Percentiles rank a stretch among this genome's conserved stretches.
These are phyloP conservation scores for Phenganax stokvisi DNA, from an alignment of 92 coral and sea anemone genomes.

Conservation along the genomic window DNA sequence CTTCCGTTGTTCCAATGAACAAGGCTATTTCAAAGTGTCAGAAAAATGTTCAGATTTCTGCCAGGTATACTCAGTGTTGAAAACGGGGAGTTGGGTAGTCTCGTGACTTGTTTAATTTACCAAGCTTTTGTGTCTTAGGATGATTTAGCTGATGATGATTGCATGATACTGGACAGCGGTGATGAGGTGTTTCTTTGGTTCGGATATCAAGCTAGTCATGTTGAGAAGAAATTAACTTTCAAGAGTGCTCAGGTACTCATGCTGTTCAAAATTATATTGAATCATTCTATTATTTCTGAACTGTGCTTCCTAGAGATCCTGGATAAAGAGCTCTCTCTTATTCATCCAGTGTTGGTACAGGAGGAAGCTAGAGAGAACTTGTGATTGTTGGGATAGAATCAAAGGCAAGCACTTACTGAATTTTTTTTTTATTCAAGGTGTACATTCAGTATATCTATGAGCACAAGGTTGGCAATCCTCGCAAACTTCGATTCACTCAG, in stretches of 20 bases:
- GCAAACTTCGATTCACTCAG: slow-evolving; percentile 82
- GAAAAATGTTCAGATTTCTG: slow-evolving; percentile 98
- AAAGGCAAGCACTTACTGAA: no score
- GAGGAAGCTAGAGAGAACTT: no score
- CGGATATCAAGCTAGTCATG: slow-evolving; percentile 87
- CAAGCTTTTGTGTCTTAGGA: slow-evolving; percentile 48
- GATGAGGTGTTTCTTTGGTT: slow-evolving; percentile 92
- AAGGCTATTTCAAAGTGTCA: slow-evolving; percentile 90
- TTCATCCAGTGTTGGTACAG: slow-evolving; percentile 1
- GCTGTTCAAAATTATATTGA: neutral
- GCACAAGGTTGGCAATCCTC: slow-evolving; percentile 77
- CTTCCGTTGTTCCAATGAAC: slow-evolving; percentile 95
- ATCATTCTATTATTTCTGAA: neutral
- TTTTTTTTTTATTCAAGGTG: slow-evolving; percentile 33
- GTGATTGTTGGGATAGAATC: no score
- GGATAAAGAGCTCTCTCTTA: neutral
- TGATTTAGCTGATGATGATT: slow-evolving; percentile 89
- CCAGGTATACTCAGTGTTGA: slow-evolving; percentile 58
- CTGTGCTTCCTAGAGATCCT: neutral
- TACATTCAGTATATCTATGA: slow-evolving; percentile 87
- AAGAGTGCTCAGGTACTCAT: slow-evolving; percentile 81
- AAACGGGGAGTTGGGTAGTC: neutral
- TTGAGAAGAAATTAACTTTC: slow-evolving; percentile 83
- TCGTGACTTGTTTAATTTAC: neutral
- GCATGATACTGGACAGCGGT: slow-evolving; percentile 94